phyloP scores from a whole-genome alignment of 2,113 vertebrate genomes.

The Austrofundulus limnaeus region DNA sequence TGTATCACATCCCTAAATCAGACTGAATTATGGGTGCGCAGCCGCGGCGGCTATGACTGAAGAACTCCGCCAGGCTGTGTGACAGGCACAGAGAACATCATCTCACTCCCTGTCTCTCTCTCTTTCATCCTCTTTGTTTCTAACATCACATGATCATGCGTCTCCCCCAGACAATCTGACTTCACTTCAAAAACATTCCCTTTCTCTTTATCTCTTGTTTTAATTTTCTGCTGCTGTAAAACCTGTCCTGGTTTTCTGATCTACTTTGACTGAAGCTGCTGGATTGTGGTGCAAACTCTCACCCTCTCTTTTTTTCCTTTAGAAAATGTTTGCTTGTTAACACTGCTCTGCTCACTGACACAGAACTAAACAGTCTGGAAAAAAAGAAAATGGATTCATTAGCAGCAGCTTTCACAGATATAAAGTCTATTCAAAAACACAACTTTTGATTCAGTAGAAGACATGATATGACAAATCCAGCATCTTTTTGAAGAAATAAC shows the following conservation, averaged over 20 bases:
- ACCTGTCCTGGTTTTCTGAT: constrained; percentile 32
- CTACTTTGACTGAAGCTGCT: constrained; percentile 16
- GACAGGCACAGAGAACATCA: constrained; percentile 52
- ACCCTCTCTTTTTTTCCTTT: constrained; percentile 5
- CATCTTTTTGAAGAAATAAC: not conserved
- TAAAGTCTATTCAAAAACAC: not conserved
- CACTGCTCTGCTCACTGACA: not conserved
- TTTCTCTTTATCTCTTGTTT: constrained; percentile 40
- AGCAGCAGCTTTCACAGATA: not conserved
- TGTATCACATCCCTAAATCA: constrained; percentile 68
- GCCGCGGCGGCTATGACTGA: constrained; percentile 50
- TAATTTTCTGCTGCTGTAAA: constrained; percentile 42
- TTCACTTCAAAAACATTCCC: constrained; percentile 18
- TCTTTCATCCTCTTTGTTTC: constrained; percentile 37
- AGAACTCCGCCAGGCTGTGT: constrained; percentile 42
- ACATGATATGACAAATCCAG: not conserved
- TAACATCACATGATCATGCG: not conserved
- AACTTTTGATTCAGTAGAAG: not conserved
- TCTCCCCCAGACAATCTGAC: constrained; percentile 19
- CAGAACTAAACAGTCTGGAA: not conserved
- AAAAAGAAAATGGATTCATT: not conserved
- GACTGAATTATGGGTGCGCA: constrained; percentile 67
- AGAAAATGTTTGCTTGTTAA: constrained; percentile 5
- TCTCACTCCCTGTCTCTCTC: constrained; percentile 27
- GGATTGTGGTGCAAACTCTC: not conserved